These are phyloP conservation scores for Hypsopygia costalis DNA, from an alignment of 2,888 invertebrate species.

Conservation along the genomic window DNA sequence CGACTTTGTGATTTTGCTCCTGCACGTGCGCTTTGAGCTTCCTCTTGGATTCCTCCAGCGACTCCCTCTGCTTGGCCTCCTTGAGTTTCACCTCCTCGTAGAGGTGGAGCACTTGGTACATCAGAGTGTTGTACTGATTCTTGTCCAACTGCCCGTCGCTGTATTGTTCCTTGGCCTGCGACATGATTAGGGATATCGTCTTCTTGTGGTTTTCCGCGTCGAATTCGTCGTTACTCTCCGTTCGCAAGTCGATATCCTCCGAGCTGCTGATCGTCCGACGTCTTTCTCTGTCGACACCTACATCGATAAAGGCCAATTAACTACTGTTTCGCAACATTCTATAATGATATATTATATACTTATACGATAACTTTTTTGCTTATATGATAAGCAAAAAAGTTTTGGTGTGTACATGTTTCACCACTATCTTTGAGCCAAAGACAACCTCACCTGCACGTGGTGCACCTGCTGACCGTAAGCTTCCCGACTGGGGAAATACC, in stretches of 20 bases:
- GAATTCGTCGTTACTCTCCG: slow-evolving; percentile 68
- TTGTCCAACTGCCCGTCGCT: slow-evolving; percentile 87
- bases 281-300: slow-evolving; percentile 72
- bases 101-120: slow-evolving; percentile 88
- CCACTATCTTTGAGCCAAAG: no score
- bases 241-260: slow-evolving; percentile 77
- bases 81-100: slow-evolving; percentile 88
- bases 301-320: slow-evolving; percentile 11
- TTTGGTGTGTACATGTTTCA: no score
- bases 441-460: no score
- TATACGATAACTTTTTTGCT: background rate
- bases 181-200: slow-evolving; percentile 88
- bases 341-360: no score
- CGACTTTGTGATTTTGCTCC: slow-evolving; percentile 63
- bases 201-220: slow-evolving; percentile 81
- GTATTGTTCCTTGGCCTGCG: slow-evolving; percentile 90
- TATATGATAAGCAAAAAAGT: background rate
- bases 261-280: slow-evolving; percentile 69
- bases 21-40: slow-evolving; percentile 59
- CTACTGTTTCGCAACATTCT: background rate
- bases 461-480: no score
- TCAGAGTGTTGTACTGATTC: slow-evolving; percentile 86
- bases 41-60: slow-evolving; percentile 76
- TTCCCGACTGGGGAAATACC: no score
- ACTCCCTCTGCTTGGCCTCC: slow-evolving; percentile 87